Conservation (phyloP, 2,888 invertebrate species). For the Macrophya annulata region DNA sequence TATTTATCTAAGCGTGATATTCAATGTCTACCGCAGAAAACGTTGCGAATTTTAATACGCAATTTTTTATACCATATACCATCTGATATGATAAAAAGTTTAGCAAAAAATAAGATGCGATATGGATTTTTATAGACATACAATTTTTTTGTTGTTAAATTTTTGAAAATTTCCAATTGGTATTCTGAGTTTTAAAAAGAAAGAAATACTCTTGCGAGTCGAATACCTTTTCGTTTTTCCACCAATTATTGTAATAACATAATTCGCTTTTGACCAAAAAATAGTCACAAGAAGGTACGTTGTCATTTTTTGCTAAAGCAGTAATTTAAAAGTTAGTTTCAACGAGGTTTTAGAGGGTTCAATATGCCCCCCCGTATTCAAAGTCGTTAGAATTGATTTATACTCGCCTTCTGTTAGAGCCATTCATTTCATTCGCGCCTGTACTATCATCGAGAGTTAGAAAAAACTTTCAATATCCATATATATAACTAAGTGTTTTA, state of each 20-base stretch:
- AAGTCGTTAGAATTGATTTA: constrained; percentile 21
- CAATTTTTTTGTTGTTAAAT: background rate
- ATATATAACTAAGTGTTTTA: background rate
- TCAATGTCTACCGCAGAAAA: background rate
- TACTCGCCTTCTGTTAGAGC: background rate
- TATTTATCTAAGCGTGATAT: background rate
- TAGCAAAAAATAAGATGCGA: background rate
- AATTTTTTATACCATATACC: background rate
- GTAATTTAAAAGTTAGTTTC: background rate
- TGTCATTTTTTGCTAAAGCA: background rate
- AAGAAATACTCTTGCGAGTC: background rate
- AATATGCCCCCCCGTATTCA: background rate
- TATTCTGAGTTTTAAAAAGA: background rate
- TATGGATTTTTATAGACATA: too few relatives aligned
- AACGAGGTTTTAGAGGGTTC: constrained; percentile 12
- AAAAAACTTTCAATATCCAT: background rate
- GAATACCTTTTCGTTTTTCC: background rate
- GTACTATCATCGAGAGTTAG: background rate
- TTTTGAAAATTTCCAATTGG: background rate
- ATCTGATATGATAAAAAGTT: background rate
- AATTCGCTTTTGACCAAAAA: too few relatives aligned
- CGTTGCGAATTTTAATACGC: background rate
- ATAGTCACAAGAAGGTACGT: background rate
- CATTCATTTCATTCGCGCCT: background rate
- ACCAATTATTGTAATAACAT: too few relatives aligned